phyloP scores from a whole-genome alignment of 2,888 invertebrate genomes.

The Beris chalybata region DNA sequence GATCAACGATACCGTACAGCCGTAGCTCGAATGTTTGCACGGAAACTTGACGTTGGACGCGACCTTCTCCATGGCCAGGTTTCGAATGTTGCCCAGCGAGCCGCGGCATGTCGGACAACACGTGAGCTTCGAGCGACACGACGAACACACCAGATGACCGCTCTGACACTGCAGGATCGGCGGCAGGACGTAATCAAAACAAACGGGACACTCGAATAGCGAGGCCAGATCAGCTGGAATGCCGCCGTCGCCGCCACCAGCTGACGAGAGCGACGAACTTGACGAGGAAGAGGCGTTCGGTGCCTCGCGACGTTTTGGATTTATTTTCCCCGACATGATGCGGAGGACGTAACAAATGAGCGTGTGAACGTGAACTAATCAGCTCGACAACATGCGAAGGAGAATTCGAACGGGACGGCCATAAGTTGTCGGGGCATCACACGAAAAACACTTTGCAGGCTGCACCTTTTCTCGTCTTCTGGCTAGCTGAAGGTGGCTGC shows the following conservation, averaged over 20 bases:
- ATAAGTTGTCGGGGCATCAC: not conserved
- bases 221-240: constrained; percentile 87
- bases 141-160: constrained; percentile 97
- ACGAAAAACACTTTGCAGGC: not conserved
- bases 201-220: constrained; percentile 94
- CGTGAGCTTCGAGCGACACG: constrained; percentile 93
- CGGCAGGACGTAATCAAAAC: constrained; percentile 98
- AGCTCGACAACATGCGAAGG: constrained; percentile 41
- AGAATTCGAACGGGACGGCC: not conserved
- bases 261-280: constrained; percentile 55
- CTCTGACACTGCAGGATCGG: constrained; percentile 99
- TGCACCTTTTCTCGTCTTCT: not conserved
- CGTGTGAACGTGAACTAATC: constrained; percentile 42
- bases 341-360: constrained; percentile 41
- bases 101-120: constrained; percentile 99
- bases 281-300: constrained; percentile 56
- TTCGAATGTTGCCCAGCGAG: constrained; percentile 94
- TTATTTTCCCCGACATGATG: constrained; percentile 56
- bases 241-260: constrained; percentile 56
- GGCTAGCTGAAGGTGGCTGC: not conserved
- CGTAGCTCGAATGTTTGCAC: constrained; percentile 96
- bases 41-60: constrained; percentile 98
- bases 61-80: constrained; percentile 99
- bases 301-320: constrained; percentile 52
- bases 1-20: constrained; percentile 87